A percentile compares a stretch with the other conserved stretches of the same genome.
Evolutionary conservation across 1,140 invertebrate species (phyloP).

Genomic region (Pseudoatta argentina): DNA sequence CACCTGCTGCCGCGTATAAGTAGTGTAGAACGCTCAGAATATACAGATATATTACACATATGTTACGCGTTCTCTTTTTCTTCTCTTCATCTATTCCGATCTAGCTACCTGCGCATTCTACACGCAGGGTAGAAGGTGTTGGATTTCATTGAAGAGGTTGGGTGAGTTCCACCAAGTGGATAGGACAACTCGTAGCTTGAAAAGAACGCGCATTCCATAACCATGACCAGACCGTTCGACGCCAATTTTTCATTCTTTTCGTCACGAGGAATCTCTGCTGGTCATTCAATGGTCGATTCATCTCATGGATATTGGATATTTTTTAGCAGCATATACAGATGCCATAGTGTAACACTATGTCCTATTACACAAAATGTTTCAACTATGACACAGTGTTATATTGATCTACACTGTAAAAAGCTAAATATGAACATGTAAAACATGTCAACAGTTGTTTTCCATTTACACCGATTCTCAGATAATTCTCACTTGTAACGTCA

Average conservation of each 20-base stretch:
- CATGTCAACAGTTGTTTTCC: too few species aligned
- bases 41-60: background rate
- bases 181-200: background rate
- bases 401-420: too few species aligned
- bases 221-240: background rate
- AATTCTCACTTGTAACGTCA: too few species aligned
- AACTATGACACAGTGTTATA: too few species aligned
- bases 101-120: background rate
- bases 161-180: background rate
- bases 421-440: too few species aligned
- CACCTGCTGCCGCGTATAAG: background rate
- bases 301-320: too few species aligned
- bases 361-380: too few species aligned
- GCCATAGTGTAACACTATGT: too few species aligned
- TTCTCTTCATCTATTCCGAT: slow-evolving; percentile 5
- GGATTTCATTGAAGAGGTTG: background rate
- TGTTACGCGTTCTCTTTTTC: background rate
- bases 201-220: background rate
- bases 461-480: too few species aligned
- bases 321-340: too few species aligned
- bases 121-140: background rate
- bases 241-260: background rate
- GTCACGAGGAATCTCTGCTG: background rate
- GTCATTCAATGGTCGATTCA: too few species aligned
- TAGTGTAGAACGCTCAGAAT: background rate